Evolutionary conservation across 92 coral and sea anemone species (phyloP).

Genomic region (Parazoanthus darwini): DNA sequence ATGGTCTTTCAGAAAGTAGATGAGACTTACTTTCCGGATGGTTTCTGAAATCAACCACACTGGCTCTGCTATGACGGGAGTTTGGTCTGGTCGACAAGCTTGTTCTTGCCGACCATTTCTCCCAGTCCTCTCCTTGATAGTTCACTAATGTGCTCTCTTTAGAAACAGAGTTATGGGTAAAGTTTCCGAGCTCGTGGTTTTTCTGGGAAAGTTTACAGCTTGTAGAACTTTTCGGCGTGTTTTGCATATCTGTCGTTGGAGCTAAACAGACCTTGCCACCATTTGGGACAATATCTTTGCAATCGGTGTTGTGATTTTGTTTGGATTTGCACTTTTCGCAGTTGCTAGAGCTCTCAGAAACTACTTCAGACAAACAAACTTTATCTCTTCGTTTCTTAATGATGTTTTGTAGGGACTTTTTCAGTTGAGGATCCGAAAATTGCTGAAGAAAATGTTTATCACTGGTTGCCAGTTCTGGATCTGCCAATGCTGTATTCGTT

Average conservation of each 20-base stretch:
- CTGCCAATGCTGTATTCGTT: conserved; percentile 10
- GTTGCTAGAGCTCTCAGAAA: conserved; percentile 20
- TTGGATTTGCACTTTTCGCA: neutral
- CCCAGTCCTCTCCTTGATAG: neutral
- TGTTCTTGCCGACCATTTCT: neutral
- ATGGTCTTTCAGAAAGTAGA: neutral
- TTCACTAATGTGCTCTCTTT: neutral
- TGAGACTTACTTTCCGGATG: neutral
- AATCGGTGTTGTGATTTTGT: neutral
- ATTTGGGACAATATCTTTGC: neutral
- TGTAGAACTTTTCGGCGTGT: neutral
- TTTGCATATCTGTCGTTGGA: neutral
- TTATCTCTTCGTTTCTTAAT: conserved; percentile 61
- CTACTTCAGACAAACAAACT: conserved; percentile 42
- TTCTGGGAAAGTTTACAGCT: neutral
- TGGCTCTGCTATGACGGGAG: neutral
- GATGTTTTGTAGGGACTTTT: conserved; percentile 73
- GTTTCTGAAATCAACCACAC: neutral
- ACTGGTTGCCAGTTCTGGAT: conserved; percentile 34
- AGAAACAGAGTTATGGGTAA: neutral
- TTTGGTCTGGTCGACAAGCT: neutral
- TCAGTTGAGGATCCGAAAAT: conserved; percentile 64
- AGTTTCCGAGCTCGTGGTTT: neutral
- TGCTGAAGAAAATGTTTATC: conserved; percentile 62
- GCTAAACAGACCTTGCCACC: neutral